Conservation (phyloP, 2,797 vertebrate species). For the Tenualosa ilisha region DNA sequence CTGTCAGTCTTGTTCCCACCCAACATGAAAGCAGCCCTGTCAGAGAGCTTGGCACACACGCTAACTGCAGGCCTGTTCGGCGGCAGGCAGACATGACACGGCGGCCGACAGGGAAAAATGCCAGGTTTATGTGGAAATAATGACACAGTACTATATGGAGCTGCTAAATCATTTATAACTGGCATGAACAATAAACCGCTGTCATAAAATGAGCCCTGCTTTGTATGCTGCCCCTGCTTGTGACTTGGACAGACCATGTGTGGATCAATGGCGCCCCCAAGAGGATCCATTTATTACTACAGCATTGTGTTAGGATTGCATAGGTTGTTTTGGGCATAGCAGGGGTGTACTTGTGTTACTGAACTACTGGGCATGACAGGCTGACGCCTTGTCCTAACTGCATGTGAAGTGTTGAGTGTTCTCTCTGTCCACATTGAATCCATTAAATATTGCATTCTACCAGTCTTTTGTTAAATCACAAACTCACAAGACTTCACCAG, state of each 20-base stretch:
- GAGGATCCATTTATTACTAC: constrained; percentile 38
- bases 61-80: not conserved
- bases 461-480: no score
- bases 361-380: no score
- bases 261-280: constrained; percentile 60
- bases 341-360: no score
- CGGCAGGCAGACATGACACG: not conserved
- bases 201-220: constrained; percentile 1
- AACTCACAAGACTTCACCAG: no score
- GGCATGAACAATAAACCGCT: constrained; percentile 32
- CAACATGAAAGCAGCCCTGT: not conserved
- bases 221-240: not conserved
- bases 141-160: constrained; percentile 39
- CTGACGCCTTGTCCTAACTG: no score
- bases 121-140: constrained; percentile 54
- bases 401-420: no score
- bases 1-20: constrained; percentile 3
- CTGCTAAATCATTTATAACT: constrained; percentile 54
- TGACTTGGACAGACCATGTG: not conserved
- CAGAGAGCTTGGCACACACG: not conserved
- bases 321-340: not conserved
- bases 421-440: no score
- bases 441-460: no score
- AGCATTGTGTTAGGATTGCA: no score
- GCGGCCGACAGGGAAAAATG: constrained; percentile 43